Evolutionary conservation across 2,113 vertebrate species (phyloP), one percentile per base, ranked within the genome.

Genomic region (Mustela nigripes): DNA sequence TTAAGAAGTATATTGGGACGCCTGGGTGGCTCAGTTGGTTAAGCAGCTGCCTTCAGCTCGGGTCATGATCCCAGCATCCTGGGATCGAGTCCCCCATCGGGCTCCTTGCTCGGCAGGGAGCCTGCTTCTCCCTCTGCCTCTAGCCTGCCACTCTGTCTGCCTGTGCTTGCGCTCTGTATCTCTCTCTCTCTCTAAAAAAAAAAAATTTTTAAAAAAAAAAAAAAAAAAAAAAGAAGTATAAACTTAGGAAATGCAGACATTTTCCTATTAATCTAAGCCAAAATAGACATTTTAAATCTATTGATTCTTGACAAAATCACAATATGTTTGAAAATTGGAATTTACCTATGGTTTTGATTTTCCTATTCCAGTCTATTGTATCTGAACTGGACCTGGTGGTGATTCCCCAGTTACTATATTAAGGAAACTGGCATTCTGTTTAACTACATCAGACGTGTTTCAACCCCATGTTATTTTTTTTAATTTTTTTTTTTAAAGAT

Each of bases 281-380:
- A 67, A 84, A 80, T 62, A 92, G 74, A 74, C 56, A 89, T 18
- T 81, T 81, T 69, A 90, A 60, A 71, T 69, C 19, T 91, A 7
- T 90, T 97, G 31, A 62, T 96, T 93, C 31, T 63, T 80, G 45
- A 62, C 48, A 96, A 63, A 95, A 83, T 80, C 58, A 63, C 88
- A 94, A 36, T 56, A 69, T 67, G 8, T 94, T 96, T 83, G 96
- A 84, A 91, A 95, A 63, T 96, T 0, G n/a, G 91, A 89, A 84
- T 58, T 14, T 42, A 50, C 36, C 28, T 89, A 92, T 96, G 56
- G 45, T 42, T 89, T 90, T 91, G 65, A 94, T 87, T 79, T 48
- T 45, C 0, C 63, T 71, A 10, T 90, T 90, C 45, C 4, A 71
- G 0, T 81, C 24, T 11, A 0, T 92, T 83, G 2, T 33, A 26